A percentile compares a stretch with the other conserved stretches of the same genome.
Evolutionary conservation across 1,140 invertebrate species (phyloP).

Genomic region (Atta colombica): DNA sequence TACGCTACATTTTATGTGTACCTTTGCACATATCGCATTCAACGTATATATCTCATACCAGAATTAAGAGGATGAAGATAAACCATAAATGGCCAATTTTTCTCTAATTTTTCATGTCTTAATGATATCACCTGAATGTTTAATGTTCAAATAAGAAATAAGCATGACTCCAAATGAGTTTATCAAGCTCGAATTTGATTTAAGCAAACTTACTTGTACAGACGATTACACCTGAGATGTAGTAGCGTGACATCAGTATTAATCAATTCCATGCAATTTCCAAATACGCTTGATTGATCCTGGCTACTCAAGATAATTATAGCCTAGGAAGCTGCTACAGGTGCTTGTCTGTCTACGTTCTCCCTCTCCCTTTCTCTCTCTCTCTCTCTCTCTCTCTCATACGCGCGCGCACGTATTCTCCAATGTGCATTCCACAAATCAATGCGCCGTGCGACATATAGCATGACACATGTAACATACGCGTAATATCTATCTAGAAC

Average conservation of each 20-base stretch:
- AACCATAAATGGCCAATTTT: not conserved
- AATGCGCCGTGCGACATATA: conserved; percentile 53
- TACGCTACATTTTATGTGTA: conserved; percentile 31
- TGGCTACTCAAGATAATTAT: conserved; percentile 71
- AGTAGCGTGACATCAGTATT: conserved; percentile 57
- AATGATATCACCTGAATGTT: not conserved
- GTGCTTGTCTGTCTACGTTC: conserved; percentile 45
- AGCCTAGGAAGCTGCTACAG: conserved; percentile 66
- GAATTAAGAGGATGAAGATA: not conserved
- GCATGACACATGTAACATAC: conserved; percentile 45
- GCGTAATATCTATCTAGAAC: conserved; percentile 41
- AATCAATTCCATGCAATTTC: conserved; percentile 66
- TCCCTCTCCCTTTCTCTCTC: conserved; percentile 8
- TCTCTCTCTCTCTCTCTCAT: conserved; percentile 39
- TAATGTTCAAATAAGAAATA: not conserved
- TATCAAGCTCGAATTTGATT: conserved; percentile 36
- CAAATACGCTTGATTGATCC: conserved; percentile 71
- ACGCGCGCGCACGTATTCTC: not conserved
- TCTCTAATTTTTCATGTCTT: not conserved
- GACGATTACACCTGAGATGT: conserved; percentile 51
- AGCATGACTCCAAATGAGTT: not conserved
- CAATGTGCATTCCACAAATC: conserved; percentile 57
- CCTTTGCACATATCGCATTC: not conserved
- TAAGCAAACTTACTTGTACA: conserved; percentile 34
- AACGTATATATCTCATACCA: not conserved